A percentile compares a stretch with the other conserved stretches of the same genome.
These are phyloP conservation scores for Asteroscopus sphinx DNA, from an alignment of 2,888 invertebrate genomes.

Conservation along the genomic window DNA sequence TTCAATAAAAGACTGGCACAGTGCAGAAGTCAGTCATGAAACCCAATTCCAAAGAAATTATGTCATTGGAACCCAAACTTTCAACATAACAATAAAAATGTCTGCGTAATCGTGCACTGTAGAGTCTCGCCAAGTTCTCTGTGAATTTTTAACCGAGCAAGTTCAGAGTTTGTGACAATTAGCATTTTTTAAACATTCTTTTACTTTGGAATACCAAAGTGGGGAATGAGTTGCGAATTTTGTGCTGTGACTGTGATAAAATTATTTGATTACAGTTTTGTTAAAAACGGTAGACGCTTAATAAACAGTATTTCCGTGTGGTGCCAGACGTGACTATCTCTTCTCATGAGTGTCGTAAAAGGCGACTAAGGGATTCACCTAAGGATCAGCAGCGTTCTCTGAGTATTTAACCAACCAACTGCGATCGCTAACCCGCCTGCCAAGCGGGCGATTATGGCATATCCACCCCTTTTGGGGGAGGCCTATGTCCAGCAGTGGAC, in stretches of 20 bases:
- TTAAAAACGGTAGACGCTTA: not conserved
- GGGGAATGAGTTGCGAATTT: constrained; percentile 31
- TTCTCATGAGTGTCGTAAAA: no score
- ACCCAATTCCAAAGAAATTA: constrained; percentile 53
- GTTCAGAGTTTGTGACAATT: constrained; percentile 38
- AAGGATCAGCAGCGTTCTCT: no score
- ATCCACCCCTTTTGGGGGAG: no score
- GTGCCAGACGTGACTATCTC: no score
- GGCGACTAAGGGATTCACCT: no score
- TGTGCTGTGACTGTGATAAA: constrained; percentile 10
- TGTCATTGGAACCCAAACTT: constrained; percentile 52
- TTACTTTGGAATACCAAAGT: constrained; percentile 31
- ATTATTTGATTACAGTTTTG: constrained; percentile 10
- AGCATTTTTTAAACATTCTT: constrained; percentile 45
- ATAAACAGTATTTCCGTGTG: not conserved
- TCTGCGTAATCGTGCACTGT: constrained; percentile 49
- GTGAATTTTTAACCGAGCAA: constrained; percentile 44
- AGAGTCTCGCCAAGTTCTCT: constrained; percentile 33
- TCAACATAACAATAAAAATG: constrained; percentile 60
- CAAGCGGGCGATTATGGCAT: no score
- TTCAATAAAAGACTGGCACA: constrained; percentile 30
- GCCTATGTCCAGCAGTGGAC: no score
- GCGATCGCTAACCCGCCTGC: no score
- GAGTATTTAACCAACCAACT: no score
- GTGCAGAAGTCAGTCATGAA: constrained; percentile 34